phyloP scores from a whole-genome alignment of 2,113 vertebrate genomes.

The Phaethornis superciliosus region DNA sequence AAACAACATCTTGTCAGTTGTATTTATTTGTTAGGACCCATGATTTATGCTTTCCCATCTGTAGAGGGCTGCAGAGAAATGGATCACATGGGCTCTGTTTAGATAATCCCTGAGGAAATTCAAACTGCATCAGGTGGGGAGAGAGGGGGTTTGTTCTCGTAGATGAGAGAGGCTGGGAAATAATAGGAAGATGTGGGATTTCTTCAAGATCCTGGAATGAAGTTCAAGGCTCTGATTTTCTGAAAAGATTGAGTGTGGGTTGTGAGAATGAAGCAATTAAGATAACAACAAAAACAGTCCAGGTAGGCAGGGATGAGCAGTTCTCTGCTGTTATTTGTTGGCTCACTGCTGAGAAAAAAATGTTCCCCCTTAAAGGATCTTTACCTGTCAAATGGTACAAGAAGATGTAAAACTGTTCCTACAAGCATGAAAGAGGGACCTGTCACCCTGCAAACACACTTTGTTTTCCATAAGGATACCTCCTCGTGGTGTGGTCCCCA shows the following conservation, averaged over 20 bases:
- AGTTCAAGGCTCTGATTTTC: constrained; percentile 69
- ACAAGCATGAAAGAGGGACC: neutral
- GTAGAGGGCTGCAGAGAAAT: constrained; percentile 57
- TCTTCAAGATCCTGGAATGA: constrained; percentile 67
- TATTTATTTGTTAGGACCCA: constrained; percentile 74
- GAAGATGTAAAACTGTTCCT: neutral
- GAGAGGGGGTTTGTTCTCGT: constrained; percentile 36
- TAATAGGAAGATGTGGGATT: constrained; percentile 34
- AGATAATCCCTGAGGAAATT: constrained; percentile 75
- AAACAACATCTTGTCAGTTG: constrained; percentile 74
- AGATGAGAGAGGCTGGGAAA: constrained; percentile 62
- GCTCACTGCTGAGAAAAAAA: neutral
- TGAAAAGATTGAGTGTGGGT: constrained; percentile 40
- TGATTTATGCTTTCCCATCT: constrained; percentile 77
- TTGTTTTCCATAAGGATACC: neutral
- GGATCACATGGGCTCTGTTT: constrained; percentile 70
- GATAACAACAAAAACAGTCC: constrained; percentile 32
- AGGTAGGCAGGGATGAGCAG: neutral
- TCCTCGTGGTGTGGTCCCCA: neutral
- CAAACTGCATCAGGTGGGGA: constrained; percentile 28
- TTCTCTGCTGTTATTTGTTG: constrained; percentile 18
- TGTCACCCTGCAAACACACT: neutral
- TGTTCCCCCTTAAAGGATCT: neutral
- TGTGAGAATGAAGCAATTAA: constrained; percentile 38
- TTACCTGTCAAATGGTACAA: neutral